Conservation (phyloP, 2,797 vertebrate genomes). For the Anisognathus igniventris region DNA sequence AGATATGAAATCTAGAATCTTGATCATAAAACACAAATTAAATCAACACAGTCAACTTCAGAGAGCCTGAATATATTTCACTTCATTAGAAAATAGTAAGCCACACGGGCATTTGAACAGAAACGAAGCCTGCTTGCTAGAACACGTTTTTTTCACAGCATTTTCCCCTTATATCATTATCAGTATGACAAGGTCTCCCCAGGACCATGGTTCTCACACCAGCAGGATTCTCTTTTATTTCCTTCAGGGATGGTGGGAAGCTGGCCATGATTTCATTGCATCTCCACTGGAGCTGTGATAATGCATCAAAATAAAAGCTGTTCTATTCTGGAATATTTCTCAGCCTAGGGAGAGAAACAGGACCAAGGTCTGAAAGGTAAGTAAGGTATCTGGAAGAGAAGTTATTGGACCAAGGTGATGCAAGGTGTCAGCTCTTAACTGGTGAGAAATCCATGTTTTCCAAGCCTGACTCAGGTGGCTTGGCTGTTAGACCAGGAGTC, state of each 20-base stretch:
- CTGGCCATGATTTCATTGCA: neutral
- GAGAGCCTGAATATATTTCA: neutral
- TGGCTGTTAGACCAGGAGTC: neutral
- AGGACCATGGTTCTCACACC: neutral
- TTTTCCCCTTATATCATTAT: neutral
- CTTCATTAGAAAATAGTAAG: constrained; percentile 18
- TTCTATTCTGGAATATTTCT: neutral
- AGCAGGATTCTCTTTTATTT: neutral
- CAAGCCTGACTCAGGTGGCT: neutral
- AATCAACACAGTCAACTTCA: neutral
- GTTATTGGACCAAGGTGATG: neutral
- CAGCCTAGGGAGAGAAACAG: neutral
- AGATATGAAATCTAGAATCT: neutral
- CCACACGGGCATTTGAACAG: neutral
- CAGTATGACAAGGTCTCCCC: neutral
- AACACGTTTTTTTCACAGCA: neutral
- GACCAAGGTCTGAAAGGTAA: neutral
- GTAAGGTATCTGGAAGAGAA: neutral
- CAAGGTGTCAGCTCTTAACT: neutral
- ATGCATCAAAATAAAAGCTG: neutral
- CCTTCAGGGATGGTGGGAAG: neutral
- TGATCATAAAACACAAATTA: constrained; percentile 30
- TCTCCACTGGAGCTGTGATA: neutral
- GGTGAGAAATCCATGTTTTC: neutral
- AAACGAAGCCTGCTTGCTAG: neutral